phyloP scores from a whole-genome alignment of 2,888 invertebrate genomes.

The Ennomos fuscantarius region DNA sequence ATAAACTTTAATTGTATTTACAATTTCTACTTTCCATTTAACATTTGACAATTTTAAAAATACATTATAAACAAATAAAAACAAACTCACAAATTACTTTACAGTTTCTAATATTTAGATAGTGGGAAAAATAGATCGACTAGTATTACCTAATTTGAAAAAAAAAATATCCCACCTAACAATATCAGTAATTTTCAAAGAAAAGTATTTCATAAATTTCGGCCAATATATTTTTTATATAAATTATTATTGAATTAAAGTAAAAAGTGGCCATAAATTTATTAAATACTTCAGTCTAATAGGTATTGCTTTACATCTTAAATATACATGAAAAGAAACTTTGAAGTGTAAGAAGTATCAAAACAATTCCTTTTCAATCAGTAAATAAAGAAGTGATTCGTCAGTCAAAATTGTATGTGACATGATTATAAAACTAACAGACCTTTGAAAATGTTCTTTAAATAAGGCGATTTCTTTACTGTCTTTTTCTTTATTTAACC shows the following conservation, averaged over 20 bases:
- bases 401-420: conserved; percentile 8
- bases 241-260: conserved; percentile 66
- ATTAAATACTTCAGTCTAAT: conserved; percentile 80
- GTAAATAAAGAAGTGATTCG: conserved; percentile 21
- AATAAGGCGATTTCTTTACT: no score
- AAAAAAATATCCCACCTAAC: conserved; percentile 68
- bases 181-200: conserved; percentile 36
- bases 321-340: conserved; percentile 69
- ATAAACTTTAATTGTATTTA: conserved; percentile 85
- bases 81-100: conserved; percentile 75
- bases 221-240: conserved; percentile 63
- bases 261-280: conserved; percentile 69
- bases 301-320: conserved; percentile 80
- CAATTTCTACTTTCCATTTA: conserved; percentile 85
- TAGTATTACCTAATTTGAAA: conserved; percentile 82
- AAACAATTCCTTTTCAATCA: conserved; percentile 54
- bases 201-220: conserved; percentile 78
- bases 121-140: conserved; percentile 76
- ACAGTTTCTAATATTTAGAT: conserved; percentile 69
- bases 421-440: neutral
- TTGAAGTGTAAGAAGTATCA: conserved; percentile 20
- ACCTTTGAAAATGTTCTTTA: no score
- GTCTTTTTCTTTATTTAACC: no score
- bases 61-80: conserved; percentile 82
- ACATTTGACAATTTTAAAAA: conserved; percentile 83